phyloP scores from a whole-genome alignment of 2,888 invertebrate species.

The Meta bourneti region DNA sequence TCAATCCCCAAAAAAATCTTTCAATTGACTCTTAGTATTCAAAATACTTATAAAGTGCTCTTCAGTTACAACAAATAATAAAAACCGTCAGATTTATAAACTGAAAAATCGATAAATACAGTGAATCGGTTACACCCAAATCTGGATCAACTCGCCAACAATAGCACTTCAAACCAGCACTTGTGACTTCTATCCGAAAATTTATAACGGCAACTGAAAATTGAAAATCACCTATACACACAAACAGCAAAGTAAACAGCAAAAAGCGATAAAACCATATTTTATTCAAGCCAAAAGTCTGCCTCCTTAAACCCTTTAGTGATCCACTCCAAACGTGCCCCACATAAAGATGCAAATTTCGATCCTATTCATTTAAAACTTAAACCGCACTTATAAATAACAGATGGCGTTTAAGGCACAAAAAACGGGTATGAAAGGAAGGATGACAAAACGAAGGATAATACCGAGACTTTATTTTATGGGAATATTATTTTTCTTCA shows the following conservation, averaged over 20 bases:
- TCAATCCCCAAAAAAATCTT: too few relatives aligned
- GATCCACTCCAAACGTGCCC: slow-evolving; percentile 13
- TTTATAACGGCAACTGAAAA: neutral
- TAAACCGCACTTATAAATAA: slow-evolving; percentile 42
- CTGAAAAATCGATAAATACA: too few relatives aligned
- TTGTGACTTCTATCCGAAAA: too few relatives aligned
- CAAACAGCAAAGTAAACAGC: neutral
- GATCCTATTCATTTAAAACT: neutral
- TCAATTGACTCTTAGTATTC: too few relatives aligned
- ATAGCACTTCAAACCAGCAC: too few relatives aligned
- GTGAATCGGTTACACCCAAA: too few relatives aligned
- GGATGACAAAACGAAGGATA: neutral
- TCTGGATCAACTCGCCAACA: too few relatives aligned
- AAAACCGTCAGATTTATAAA: too few relatives aligned
- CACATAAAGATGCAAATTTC: slow-evolving; percentile 46
- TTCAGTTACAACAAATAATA: too few relatives aligned
- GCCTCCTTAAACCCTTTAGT: neutral
- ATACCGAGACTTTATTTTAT: neutral
- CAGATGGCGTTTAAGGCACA: slow-evolving; percentile 16
- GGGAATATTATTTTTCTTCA: too few relatives aligned
- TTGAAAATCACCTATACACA: neutral
- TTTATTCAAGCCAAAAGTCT: neutral
- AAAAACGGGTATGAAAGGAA: neutral
- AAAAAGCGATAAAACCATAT: neutral
- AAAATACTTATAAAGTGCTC: too few relatives aligned